Evolutionary conservation across 2,797 vertebrate species (phyloP).

Genomic region (Borostomias antarcticus): DNA sequence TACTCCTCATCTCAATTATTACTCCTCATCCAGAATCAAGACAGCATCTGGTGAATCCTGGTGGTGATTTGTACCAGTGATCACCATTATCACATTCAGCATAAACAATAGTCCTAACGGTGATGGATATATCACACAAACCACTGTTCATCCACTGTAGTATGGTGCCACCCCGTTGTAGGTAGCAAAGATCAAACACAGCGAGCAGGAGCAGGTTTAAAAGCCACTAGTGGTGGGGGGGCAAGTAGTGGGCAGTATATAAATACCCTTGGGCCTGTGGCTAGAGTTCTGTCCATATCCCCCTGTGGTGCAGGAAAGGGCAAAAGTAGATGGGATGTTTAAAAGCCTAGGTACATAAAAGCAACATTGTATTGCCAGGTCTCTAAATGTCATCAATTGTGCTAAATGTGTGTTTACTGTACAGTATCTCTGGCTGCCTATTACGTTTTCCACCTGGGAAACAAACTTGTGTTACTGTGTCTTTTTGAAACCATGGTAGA

Average conservation of each 20-base stretch:
- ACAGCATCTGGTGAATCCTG: not conserved
- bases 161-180: no score
- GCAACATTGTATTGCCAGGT: slow-evolving; percentile 2
- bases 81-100: no score
- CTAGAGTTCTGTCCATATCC: slow-evolving; percentile 14
- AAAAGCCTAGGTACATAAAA: slow-evolving; percentile 19
- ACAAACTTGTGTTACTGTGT: not conserved
- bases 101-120: no score
- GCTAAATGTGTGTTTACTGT: slow-evolving; percentile 26
- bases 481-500: slow-evolving; percentile 16
- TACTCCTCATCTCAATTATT: no score
- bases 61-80: not conserved
- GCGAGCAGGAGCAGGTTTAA: no score
- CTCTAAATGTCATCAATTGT: slow-evolving; percentile 17
- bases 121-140: no score
- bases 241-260: slow-evolving; percentile 19
- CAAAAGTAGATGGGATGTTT: slow-evolving; percentile 10
- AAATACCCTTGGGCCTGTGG: slow-evolving; percentile 23
- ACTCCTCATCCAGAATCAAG: no score
- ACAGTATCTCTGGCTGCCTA: slow-evolving; percentile 16
- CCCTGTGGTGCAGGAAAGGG: slow-evolving; percentile 23
- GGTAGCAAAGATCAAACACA: no score
- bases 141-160: no score
- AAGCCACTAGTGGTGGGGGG: slow-evolving; percentile 7
- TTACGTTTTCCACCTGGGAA: slow-evolving; percentile 25